A percentile compares a stretch with the other conserved stretches of the same genome.
phyloP scores from a whole-genome alignment of 1,140 invertebrate species.

The Drosophila subpulchrella region DNA sequence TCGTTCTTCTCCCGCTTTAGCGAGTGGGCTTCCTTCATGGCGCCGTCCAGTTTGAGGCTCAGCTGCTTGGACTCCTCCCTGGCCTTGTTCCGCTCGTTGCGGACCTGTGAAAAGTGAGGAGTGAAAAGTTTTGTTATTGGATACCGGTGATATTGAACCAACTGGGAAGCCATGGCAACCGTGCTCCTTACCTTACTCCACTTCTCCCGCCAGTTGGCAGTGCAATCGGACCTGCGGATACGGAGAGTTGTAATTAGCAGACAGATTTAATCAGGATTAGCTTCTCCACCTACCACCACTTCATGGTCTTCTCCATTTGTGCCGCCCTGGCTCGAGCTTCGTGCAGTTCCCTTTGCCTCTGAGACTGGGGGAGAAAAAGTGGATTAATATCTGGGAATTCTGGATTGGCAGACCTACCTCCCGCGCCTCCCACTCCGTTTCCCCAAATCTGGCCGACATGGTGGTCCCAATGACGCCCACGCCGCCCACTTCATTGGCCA shows the following conservation, averaged over 20 bases:
- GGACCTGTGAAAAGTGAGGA: slow-evolving; percentile 85
- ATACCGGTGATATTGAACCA: slow-evolving; percentile 59
- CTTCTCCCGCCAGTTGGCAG: slow-evolving; percentile 92
- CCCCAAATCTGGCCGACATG: slow-evolving; percentile 85
- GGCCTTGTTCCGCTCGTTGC: slow-evolving; percentile 94
- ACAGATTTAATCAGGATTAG: not conserved
- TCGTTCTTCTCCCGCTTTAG: slow-evolving; percentile 93
- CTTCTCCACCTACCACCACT: slow-evolving; percentile 90
- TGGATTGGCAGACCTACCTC: slow-evolving; percentile 84
- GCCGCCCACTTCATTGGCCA: slow-evolving; percentile 50
- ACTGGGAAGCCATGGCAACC: slow-evolving; percentile 57
- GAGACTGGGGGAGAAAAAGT: slow-evolving; percentile 84
- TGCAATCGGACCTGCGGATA: slow-evolving; percentile 88
- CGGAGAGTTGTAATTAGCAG: slow-evolving; percentile 11
- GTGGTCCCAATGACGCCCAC: slow-evolving; percentile 54
- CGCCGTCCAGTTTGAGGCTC: slow-evolving; percentile 91
- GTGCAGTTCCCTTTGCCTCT: slow-evolving; percentile 92
- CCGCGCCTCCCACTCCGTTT: slow-evolving; percentile 89
- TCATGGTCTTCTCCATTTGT: slow-evolving; percentile 99
- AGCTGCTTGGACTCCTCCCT: slow-evolving; percentile 94
- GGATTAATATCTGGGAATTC: not conserved
- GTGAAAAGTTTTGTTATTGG: slow-evolving; percentile 27
- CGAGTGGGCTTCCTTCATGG: slow-evolving; percentile 91
- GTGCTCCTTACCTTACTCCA: slow-evolving; percentile 93
- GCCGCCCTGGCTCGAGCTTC: slow-evolving; percentile 95